Percentiles rank a stretch among this genome's conserved stretches.
Evolutionary conservation across 2,888 invertebrate species (phyloP).

Genomic region (Bibio marci): DNA sequence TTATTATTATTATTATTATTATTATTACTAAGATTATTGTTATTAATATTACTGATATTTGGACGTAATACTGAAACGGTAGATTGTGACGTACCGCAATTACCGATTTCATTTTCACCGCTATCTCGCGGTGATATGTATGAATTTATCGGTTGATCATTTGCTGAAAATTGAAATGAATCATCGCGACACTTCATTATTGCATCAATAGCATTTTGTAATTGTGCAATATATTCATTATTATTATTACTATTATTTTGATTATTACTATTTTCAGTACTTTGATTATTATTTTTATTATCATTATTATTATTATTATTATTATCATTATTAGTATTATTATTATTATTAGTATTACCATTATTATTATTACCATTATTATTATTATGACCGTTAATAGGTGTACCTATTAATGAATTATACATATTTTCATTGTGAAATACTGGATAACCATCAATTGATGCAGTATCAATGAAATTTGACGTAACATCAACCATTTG

Average conservation of each 20-base stretch:
- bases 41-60: not conserved
- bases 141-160: slow-evolving; percentile 25
- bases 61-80: too few species aligned
- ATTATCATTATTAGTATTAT: slow-evolving; percentile 12
- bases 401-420: not conserved
- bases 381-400: too few species aligned
- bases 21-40: not conserved
- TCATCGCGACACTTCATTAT: slow-evolving; percentile 24
- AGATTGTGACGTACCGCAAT: too few species aligned
- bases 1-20: too few species aligned
- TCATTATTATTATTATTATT: slow-evolving; percentile 37
- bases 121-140: slow-evolving; percentile 8
- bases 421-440: slow-evolving; percentile 12
- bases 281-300: slow-evolving; percentile 30
- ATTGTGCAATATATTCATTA: slow-evolving; percentile 42
- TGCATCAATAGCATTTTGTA: slow-evolving; percentile 62
- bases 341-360: slow-evolving; percentile 7
- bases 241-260: slow-evolving; percentile 37
- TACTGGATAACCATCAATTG: slow-evolving; percentile 2
- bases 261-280: slow-evolving; percentile 12
- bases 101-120: too few species aligned
- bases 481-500: not conserved
- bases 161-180: slow-evolving; percentile 23
- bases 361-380: not conserved
- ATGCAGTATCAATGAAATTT: too few species aligned